Conservation (phyloP, 2,113 vertebrate species). For the Podarcis cretensis region DNA sequence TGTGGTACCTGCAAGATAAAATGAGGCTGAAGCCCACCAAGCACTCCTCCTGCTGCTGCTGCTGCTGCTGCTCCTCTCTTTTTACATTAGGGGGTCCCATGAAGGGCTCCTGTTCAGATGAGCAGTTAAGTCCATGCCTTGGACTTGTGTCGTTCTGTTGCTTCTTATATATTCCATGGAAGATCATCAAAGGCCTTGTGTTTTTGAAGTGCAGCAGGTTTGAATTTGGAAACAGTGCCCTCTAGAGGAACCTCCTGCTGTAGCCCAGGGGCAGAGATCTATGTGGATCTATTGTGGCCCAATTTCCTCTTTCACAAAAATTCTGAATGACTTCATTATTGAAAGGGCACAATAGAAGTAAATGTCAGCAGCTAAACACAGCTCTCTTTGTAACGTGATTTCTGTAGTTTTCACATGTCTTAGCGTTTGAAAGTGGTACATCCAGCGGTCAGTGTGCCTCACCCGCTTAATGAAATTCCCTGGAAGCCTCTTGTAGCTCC, state of each 20-base stretch:
- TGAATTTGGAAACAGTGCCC: neutral
- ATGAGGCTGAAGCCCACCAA: too few species aligned
- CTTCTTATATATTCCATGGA: neutral
- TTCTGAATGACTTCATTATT: constrained; percentile 26
- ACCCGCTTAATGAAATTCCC: constrained; percentile 57
- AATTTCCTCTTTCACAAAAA: constrained; percentile 34
- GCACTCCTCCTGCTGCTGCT: neutral
- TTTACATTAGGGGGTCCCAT: neutral
- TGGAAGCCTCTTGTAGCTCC: constrained; percentile 52
- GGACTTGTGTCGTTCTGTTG: neutral
- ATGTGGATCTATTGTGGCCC: neutral
- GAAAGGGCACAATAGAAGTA: constrained; percentile 29
- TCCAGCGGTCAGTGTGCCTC: constrained; percentile 50
- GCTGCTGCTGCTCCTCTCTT: neutral
- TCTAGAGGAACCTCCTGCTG: neutral
- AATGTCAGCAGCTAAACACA: constrained; percentile 67
- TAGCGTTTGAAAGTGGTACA: constrained; percentile 53
- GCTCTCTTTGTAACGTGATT: constrained; percentile 61
- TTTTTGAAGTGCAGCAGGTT: neutral
- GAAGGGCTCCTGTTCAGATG: too few species aligned
- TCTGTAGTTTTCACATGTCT: constrained; percentile 47
- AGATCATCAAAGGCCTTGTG: neutral
- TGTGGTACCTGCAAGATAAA: neutral
- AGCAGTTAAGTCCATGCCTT: neutral
- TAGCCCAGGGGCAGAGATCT: neutral